Base-by-base conservation (phyloP, 1,140 invertebrate genomes). In the Monochamus saltuarius region DNA sequence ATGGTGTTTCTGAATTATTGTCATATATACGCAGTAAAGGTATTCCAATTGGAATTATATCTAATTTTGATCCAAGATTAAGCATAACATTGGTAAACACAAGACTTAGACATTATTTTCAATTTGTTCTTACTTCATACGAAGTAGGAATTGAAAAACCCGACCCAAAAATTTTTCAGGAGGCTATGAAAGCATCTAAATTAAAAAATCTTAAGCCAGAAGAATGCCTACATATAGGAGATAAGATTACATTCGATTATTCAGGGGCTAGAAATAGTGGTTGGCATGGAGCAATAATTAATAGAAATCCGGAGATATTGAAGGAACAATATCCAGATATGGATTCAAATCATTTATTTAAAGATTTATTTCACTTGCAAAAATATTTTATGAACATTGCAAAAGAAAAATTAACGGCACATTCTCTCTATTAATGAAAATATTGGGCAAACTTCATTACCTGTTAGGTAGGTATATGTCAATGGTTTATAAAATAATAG, bases 51-150 rank as follows among this genome's bases (percentile, higher is more conserved):
- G 93, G 92, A 13, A 84, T 94, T 0, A 87, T 96, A 64, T 93
- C 92, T 10, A 97, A 97, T 78, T 94, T 89, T 80, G 93, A 96
- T 79, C 86, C 90, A 45, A 81, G 92, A 53, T 77, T 96, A 0
- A 78, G 86, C 49, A 77, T 78, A 2, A 83, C 94, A 55, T 77
- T 96, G 19, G 53, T 73, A 2, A 85, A 85, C 61, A 78, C 86
- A 9, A 83, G 82, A 19, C 74, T 95, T 4, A 70, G 79, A 42
- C 73, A 84, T 22, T 87, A 86, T 70, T 93, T 95, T 79, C 81
- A 89, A 64, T 95, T 95, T 79, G 78, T 94, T 43, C 56, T 94
- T 13, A 85, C 85, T 1, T 95, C 92, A 0, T 91, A 92, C 67
- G 80, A 84, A 37, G 79, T 82, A 45, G 85, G 87, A n/a, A 77